phyloP scores from a whole-genome alignment of 2,113 vertebrate species.

The Toxotes chatareus region DNA sequence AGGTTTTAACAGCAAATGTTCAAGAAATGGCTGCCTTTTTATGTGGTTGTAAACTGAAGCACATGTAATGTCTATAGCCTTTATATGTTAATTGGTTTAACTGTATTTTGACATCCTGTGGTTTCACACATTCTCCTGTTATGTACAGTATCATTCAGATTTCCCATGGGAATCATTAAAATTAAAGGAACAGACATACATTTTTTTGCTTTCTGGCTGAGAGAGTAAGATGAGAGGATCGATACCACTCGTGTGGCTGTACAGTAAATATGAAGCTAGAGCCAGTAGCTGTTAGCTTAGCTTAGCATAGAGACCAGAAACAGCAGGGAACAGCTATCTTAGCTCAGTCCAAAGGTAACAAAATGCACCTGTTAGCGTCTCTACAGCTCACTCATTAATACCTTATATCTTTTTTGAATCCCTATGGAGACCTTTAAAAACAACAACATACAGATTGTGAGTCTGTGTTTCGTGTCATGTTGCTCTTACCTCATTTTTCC shows the following conservation, averaged over 20 bases:
- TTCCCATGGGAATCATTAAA: not conserved
- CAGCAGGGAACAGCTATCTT: not conserved
- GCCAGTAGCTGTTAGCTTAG: not conserved
- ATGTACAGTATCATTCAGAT: not conserved
- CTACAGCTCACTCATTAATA: not conserved
- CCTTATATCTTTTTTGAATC: not conserved
- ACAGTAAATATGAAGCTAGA: not conserved
- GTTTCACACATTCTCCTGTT: not conserved
- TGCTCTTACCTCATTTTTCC: no score
- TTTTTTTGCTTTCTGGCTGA: not conserved
- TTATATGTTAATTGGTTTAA: not conserved
- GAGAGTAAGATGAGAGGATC: not conserved
- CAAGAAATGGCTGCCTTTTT: not conserved
- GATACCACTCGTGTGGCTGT: not conserved
- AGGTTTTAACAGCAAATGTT: not conserved
- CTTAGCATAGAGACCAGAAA: not conserved
- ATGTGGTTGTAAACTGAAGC: not conserved
- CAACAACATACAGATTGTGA: not conserved
- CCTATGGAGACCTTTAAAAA: not conserved
- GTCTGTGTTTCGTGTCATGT: not conserved
- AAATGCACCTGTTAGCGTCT: not conserved
- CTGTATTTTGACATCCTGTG: not conserved
- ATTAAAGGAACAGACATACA: not conserved
- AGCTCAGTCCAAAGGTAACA: not conserved
- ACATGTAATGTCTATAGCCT: not conserved